Evolutionary conservation across 1,140 invertebrate species (phyloP).

Genomic region (Lysiphlebus fabarum): DNA sequence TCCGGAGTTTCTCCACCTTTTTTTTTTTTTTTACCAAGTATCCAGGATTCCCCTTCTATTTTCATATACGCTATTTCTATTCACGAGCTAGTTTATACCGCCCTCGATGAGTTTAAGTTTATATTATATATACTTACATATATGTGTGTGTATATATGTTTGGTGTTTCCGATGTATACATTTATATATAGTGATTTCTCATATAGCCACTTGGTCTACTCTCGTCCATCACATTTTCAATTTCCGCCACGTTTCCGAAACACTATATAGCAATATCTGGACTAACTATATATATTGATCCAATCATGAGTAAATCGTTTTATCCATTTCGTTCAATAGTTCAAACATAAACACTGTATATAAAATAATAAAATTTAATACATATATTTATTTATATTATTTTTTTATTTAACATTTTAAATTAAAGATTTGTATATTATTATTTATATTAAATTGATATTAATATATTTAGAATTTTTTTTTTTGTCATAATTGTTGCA

Average conservation of each 20-base stretch:
- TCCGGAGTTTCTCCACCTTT: slow-evolving; percentile 17
- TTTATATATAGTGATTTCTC: no score
- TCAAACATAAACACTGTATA: no score
- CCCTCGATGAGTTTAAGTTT: background rate
- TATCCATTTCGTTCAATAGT: no score
- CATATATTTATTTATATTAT: no score
- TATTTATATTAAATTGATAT: no score
- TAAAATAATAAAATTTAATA: no score
- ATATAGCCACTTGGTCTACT: background rate
- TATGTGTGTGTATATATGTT: background rate
- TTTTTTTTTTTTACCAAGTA: slow-evolving; percentile 1
- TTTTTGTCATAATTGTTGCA: no score
- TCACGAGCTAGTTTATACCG: background rate
- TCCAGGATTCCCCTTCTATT: background rate
- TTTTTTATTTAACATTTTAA: no score
- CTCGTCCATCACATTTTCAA: slow-evolving; percentile 54
- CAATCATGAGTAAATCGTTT: background rate
- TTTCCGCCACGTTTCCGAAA: slow-evolving; percentile 56
- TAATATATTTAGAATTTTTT: no score
- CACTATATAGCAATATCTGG: slow-evolving; percentile 34
- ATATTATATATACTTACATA: no score
- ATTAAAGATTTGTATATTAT: no score
- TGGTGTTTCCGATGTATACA: slow-evolving; percentile 22
- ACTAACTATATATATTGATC: background rate
- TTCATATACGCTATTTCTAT: background rate